phyloP scores from a whole-genome alignment of 2,888 invertebrate species.

The Calliphora vomitoria region DNA sequence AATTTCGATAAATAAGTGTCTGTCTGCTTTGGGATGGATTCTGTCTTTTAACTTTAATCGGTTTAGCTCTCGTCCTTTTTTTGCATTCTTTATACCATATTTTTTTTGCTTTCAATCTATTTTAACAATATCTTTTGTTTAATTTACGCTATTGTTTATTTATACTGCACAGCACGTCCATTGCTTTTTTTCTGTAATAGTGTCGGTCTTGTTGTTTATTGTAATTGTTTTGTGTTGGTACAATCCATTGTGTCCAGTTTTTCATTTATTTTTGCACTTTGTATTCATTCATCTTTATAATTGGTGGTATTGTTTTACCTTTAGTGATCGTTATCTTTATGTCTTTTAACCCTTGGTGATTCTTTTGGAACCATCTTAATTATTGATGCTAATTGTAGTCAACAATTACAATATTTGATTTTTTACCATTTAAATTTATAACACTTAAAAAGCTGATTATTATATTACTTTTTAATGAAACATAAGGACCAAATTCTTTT shows the following conservation, averaged over 20 bases:
- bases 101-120: neutral
- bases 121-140: conserved; percentile 7
- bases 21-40: too few relatives aligned
- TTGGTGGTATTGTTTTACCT: conserved; percentile 67
- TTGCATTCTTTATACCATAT: neutral
- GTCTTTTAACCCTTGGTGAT: conserved; percentile 6
- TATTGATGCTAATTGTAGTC: too few relatives aligned
- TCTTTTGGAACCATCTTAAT: neutral
- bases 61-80: too few relatives aligned
- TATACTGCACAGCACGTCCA: neutral
- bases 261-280: conserved; percentile 42
- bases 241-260: conserved; percentile 18
- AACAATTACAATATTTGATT: too few relatives aligned
- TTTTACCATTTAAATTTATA: too few relatives aligned
- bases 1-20: too few relatives aligned
- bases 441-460: too few relatives aligned
- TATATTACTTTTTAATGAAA: too few relatives aligned
- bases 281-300: conserved; percentile 50
- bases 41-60: too few relatives aligned
- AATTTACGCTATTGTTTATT: conserved; percentile 35
- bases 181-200: conserved; percentile 5
- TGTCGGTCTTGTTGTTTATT: conserved; percentile 23
- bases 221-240: conserved; percentile 14
- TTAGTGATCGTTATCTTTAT: conserved; percentile 40
- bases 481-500: too few relatives aligned